These are phyloP conservation scores for Hipposideros armiger DNA, from an alignment of 2,113 vertebrate genomes.

Conservation along the genomic window DNA sequence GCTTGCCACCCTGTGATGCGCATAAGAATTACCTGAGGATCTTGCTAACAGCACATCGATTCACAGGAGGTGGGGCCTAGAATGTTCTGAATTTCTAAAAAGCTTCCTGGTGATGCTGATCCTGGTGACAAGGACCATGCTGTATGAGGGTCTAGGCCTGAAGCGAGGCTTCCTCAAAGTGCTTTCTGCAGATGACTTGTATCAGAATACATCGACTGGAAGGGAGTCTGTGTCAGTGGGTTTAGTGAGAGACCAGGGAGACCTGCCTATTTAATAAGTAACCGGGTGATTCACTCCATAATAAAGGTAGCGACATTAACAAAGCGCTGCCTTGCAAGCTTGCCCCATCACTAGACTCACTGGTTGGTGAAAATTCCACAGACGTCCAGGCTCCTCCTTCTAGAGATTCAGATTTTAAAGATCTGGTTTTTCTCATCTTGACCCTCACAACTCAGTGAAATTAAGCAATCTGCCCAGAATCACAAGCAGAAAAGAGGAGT, in stretches of 20 bases:
- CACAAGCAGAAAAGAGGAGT: background rate
- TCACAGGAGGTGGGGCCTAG: background rate
- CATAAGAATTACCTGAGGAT: too few species aligned
- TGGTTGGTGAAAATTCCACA: background rate
- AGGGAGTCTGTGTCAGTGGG: too few species aligned
- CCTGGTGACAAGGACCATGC: background rate
- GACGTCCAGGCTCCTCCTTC: background rate
- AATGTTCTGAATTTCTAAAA: background rate
- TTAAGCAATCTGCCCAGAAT: background rate
- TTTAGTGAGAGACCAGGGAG: background rate
- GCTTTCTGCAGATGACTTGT: background rate
- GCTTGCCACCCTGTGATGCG: background rate
- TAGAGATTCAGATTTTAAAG: background rate
- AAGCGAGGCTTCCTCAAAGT: background rate
- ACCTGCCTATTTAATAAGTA: background rate
- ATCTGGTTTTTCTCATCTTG: background rate
- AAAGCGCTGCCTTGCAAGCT: background rate
- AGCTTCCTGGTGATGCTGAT: background rate
- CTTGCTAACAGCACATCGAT: background rate
- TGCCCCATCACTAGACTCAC: background rate
- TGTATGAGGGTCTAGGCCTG: too few species aligned
- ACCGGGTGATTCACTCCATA: background rate
- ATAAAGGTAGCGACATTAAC: background rate
- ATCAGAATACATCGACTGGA: background rate
- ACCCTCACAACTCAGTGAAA: background rate